Conservation (phyloP, 2,888 invertebrate species). For the Malthinus seriepunctatus region DNA sequence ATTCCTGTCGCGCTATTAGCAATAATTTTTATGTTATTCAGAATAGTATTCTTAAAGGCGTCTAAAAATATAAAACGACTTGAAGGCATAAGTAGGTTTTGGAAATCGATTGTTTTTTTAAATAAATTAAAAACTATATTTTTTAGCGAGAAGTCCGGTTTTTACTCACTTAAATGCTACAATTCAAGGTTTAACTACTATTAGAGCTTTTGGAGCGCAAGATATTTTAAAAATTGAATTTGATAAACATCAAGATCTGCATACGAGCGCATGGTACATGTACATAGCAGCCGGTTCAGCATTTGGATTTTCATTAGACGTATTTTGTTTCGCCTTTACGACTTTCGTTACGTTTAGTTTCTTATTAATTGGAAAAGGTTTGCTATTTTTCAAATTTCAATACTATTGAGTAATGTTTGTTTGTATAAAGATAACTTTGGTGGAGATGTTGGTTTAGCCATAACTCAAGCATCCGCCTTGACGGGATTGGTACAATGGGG, state of each 20-base stretch:
- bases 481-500: conserved; percentile 74
- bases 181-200: conserved; percentile 77
- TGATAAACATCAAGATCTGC: conserved; percentile 63
- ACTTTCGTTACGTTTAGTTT: conserved; percentile 70
- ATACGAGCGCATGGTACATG: conserved; percentile 70
- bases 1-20: conserved; percentile 59
- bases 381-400: neutral
- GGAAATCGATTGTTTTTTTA: neutral
- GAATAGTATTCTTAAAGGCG: conserved; percentile 68
- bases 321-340: conserved; percentile 66
- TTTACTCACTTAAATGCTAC: conserved; percentile 82
- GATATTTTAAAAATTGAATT: conserved; percentile 62
- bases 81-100: conserved; percentile 66
- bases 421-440: conserved; percentile 48
- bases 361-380: conserved; percentile 53
- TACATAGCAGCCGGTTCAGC: conserved; percentile 66
- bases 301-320: conserved; percentile 68
- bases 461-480: conserved; percentile 65
- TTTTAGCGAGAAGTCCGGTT: conserved; percentile 79
- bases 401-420: neutral
- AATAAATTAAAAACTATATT: neutral
- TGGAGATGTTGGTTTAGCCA: conserved; percentile 67
- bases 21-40: conserved; percentile 64
- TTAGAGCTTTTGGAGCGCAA: conserved; percentile 76
- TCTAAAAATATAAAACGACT: conserved; percentile 72